Base-by-base conservation (phyloP, 2,888 invertebrate species). In the Pterostichus niger region DNA sequence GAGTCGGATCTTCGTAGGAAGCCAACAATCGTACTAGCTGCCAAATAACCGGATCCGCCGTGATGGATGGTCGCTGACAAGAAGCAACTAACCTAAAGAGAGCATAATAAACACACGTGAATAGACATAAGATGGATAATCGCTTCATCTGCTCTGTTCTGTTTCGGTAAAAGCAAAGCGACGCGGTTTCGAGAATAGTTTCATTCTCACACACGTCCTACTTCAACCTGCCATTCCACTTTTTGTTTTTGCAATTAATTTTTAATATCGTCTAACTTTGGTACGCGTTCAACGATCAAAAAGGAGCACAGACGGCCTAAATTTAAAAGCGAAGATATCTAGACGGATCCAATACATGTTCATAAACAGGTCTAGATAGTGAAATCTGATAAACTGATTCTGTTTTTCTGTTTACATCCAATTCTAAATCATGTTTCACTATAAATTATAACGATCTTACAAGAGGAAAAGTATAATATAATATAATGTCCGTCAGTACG, bases 31-130 rank as follows among this genome's bases (percentile, higher is more conserved):
- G 93, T 6, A 97, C 97, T 87, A 98, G 91, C 84, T 96, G 94
- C 96, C 97, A 96, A 10, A 97, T 93, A 3, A 97, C 95, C 52
- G 95, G 93, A 87, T 97, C 97, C 83, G 95, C 94, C 87, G 93
- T 93, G 61, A 94, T 90, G 84, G 93, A 93, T 0, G 94, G 94
- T 2, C 93, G 92, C 1, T 94, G 94, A 24, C 91, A 90, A 78
- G 93, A 88, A 56, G 88, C 86, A 81, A 89, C 88, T 85, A 90
- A 87, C 87, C 92, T 92, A 85, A 52, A 75, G 52, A 75, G 75
- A 75, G 40, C 68, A 71, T 71, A 40, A 71, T 71, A 71, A 40
- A 71, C 68, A 71, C 68, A 71, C 44, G 17, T 71, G 40, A 71
- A 71, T 44, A 71, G 46, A 44, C 68, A 71, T 71, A 44, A 71